Evolutionary conservation across 2,888 invertebrate species (phyloP).

Genomic region (Lacanobia oleracea): DNA sequence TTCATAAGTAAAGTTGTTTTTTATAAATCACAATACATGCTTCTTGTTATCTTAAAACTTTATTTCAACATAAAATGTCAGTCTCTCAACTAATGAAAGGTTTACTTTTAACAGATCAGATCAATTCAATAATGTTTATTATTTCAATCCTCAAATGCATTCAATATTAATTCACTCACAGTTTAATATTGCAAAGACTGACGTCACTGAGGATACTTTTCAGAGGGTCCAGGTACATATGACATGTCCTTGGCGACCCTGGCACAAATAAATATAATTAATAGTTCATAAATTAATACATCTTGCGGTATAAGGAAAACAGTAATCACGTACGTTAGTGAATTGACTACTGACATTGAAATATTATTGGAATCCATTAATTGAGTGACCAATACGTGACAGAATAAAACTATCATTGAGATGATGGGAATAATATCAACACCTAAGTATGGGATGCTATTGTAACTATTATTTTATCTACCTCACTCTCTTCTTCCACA

Average conservation of each 20-base stretch:
- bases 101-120: neutral
- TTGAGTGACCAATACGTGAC: conserved; percentile 7
- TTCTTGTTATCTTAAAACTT: neutral
- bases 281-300: conserved; percentile 39
- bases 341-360: conserved; percentile 46
- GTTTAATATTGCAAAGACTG: conserved; percentile 30
- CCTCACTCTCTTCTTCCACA: neutral
- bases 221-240: neutral
- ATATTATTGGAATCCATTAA: conserved; percentile 31
- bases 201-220: conserved; percentile 26
- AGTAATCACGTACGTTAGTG: conserved; percentile 16
- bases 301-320: conserved; percentile 54
- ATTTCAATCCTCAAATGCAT: conserved; percentile 18
- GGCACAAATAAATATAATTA: conserved; percentile 48
- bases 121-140: conserved; percentile 5
- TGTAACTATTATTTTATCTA: neutral
- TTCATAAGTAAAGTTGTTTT: neutral
- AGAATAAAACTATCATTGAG: conserved; percentile 5
- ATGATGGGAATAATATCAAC: neutral
- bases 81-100: neutral
- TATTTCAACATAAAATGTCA: neutral
- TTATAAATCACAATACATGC: neutral
- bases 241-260: conserved; percentile 39
- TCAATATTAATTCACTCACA: conserved; percentile 10
- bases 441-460: no score